Evolutionary conservation across 2,113 vertebrate species (phyloP).

Genomic region (Loxodonta africana): DNA sequence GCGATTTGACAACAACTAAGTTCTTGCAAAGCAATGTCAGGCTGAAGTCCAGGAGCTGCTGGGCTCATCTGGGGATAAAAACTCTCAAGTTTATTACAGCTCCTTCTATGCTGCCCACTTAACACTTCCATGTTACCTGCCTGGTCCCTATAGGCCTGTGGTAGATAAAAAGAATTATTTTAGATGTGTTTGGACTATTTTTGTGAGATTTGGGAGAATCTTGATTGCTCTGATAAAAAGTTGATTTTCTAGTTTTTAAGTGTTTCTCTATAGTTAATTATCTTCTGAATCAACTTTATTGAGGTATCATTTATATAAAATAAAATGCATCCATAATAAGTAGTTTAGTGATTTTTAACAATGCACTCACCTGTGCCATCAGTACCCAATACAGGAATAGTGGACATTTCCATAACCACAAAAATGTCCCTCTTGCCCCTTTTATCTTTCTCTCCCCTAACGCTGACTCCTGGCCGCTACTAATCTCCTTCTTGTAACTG

Average conservation of each 20-base stretch:
- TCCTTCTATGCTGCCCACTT: not conserved
- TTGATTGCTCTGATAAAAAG: not conserved
- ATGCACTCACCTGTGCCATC: not conserved
- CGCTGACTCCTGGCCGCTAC: not conserved
- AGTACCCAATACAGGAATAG: not conserved
- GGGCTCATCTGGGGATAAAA: not conserved
- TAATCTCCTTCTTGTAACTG: not conserved
- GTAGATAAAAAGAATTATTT: not conserved
- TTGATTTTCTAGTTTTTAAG: not conserved
- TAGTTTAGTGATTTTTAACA: not conserved
- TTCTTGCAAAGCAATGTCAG: not conserved
- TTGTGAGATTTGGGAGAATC: not conserved
- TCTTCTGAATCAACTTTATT: conserved; percentile 21
- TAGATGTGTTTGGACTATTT: not conserved
- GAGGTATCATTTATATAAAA: not conserved
- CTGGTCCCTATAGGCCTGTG: not conserved
- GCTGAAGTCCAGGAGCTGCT: not conserved
- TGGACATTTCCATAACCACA: not conserved
- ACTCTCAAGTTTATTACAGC: not conserved
- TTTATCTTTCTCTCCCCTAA: not conserved
- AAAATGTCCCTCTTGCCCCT: not conserved
- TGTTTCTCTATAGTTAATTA: not conserved
- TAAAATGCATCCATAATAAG: not conserved
- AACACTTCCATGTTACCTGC: not conserved
- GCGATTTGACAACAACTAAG: not conserved